These are phyloP conservation scores for Dasyurus viverrinus DNA, from an alignment of 2,113 vertebrate genomes.

Conservation along the genomic window DNA sequence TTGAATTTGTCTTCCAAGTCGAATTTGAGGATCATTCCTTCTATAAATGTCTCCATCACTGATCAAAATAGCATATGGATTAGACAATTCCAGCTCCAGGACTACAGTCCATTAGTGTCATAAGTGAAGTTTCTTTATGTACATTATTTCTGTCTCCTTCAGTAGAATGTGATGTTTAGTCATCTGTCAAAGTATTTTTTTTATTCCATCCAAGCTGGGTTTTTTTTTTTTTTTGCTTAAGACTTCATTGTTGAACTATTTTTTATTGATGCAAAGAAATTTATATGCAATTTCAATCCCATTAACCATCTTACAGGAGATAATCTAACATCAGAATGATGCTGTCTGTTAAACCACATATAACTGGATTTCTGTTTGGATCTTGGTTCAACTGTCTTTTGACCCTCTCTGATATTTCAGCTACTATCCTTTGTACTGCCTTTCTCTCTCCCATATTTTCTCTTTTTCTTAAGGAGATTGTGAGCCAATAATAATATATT, in stretches of 20 bases:
- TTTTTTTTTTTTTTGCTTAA: constrained; percentile 60
- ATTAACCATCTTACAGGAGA: constrained; percentile 67
- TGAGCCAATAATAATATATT: not conserved
- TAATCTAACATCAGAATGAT: constrained; percentile 63
- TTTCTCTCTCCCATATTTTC: not conserved
- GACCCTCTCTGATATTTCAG: constrained; percentile 51
- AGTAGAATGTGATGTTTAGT: constrained; percentile 50
- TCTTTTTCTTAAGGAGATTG: constrained; percentile 52
- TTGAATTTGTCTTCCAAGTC: not conserved
- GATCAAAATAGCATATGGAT: constrained; percentile 50
- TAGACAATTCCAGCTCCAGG: constrained; percentile 55
- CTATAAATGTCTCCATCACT: constrained; percentile 42
- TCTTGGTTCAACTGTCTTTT: constrained; percentile 59
- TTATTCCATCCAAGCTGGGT: constrained; percentile 64
- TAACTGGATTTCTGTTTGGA: constrained; percentile 47
- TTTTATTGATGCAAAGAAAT: constrained; percentile 71
- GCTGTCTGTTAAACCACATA: constrained; percentile 52
- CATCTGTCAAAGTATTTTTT: constrained; percentile 73
- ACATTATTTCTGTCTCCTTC: constrained; percentile 63
- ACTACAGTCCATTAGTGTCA: constrained; percentile 52
- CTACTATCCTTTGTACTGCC: constrained; percentile 33
- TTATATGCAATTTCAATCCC: constrained; percentile 70
- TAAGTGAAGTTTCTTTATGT: constrained; percentile 51
- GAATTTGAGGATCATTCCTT: constrained; percentile 33
- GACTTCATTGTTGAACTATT: constrained; percentile 56